phyloP scores from a whole-genome alignment of 2,888 invertebrate genomes.

The Phortica magna region DNA sequence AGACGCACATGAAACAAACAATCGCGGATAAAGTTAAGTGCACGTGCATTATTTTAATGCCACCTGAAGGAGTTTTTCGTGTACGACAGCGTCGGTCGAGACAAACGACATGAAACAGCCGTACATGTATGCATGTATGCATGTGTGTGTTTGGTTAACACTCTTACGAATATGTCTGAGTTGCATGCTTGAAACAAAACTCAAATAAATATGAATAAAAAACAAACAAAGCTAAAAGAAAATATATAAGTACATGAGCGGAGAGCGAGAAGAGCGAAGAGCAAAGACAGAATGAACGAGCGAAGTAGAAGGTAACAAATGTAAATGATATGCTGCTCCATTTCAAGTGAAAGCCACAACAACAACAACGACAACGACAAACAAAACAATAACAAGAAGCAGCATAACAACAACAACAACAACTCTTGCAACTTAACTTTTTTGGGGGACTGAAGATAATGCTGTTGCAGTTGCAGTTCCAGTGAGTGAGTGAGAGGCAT shows the following conservation, averaged over 20 bases:
- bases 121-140: not conserved
- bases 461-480: not conserved
- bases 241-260: constrained; percentile 21
- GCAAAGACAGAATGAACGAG: not conserved
- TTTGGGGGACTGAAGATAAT: constrained; percentile 5
- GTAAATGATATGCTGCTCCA: constrained; percentile 13
- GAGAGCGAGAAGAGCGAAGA: constrained; percentile 23
- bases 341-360: constrained; percentile 16
- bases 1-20: constrained; percentile 52
- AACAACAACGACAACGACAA: constrained; percentile 12
- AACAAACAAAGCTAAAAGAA: constrained; percentile 22
- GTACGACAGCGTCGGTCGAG: constrained; percentile 1
- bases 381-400: not conserved
- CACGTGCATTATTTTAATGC: constrained; percentile 77
- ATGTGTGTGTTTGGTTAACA: not conserved
- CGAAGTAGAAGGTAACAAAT: too few species aligned
- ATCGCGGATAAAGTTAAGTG: constrained; percentile 74
- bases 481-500: constrained; percentile 25
- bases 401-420: not conserved
- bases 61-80: constrained; percentile 71
- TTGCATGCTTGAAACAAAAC: constrained; percentile 34
- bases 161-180: constrained; percentile 9
- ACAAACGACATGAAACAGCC: constrained; percentile 5
- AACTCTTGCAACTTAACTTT: not conserved
- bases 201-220: constrained; percentile 10